Percentiles rank a stretch among this genome's conserved stretches.
phyloP scores from a whole-genome alignment of 2,797 vertebrate genomes.

The Macropodus opercularis region DNA sequence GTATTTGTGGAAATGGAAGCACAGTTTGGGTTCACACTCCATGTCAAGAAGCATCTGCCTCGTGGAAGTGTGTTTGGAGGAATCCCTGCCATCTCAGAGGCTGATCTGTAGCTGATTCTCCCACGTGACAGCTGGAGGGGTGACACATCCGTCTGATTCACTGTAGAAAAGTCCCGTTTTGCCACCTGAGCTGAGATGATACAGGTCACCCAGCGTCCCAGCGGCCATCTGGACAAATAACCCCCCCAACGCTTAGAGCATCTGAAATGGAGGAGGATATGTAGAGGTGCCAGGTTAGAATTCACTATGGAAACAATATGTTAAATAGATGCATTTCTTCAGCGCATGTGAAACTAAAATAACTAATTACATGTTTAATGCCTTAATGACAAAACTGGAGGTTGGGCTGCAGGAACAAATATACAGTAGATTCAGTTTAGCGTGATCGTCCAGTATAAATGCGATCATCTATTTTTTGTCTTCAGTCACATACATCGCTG shows the following conservation, averaged over 20 bases:
- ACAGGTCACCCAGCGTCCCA: slow-evolving; percentile 22
- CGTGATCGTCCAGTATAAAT: too few species aligned
- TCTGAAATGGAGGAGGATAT: neutral
- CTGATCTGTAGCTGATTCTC: slow-evolving; percentile 25
- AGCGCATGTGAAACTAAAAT: slow-evolving; percentile 10
- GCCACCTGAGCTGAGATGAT: slow-evolving; percentile 38
- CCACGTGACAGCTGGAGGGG: neutral
- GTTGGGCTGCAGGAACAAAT: too few species aligned
- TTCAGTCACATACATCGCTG: neutral
- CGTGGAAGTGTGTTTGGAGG: slow-evolving; percentile 11
- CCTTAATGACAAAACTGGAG: too few species aligned
- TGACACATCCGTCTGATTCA: slow-evolving; percentile 21
- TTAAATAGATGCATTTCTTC: neutral
- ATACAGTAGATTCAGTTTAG: too few species aligned
- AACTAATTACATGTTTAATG: too few species aligned
- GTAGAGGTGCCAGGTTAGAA: neutral
- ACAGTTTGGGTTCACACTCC: slow-evolving; percentile 9
- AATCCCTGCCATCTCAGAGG: slow-evolving; percentile 29
- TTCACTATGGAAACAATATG: neutral
- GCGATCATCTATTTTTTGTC: neutral
- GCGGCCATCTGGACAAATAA: slow-evolving; percentile 45
- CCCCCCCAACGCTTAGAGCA: slow-evolving; percentile 9
- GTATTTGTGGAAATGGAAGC: slow-evolving; percentile 2
- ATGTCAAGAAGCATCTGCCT: slow-evolving; percentile 30
- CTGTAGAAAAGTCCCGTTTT: slow-evolving; percentile 31